Evolutionary conservation across 2,113 vertebrate species (phyloP), one percentile per base, ranked within the genome.

Genomic region (Notothenia coriiceps): DNA sequence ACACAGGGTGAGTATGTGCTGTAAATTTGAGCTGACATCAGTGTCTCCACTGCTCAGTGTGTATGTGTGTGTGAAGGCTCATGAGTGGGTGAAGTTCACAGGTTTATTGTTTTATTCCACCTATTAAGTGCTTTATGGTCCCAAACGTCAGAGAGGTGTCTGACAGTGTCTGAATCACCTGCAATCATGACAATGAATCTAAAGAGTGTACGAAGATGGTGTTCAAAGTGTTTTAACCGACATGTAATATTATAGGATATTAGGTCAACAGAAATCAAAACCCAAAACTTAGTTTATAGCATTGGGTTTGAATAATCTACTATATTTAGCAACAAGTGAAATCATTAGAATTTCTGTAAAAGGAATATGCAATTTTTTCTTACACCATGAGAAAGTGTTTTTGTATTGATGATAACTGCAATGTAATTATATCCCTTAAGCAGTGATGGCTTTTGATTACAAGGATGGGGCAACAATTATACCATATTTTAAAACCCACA

Each of bases 81-180:
- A 60, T 50, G 49, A 56, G 69, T 82, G 71, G 71, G 43, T 86
- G 33, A 81, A 86, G 71, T 79, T 82, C 44, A 79, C 29, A 50
- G 47, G 52, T 90, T 88, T 86, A 90, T 83, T 80, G 47, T 83
- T 83, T 76, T 70, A 79, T 79, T 82, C 67, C 74, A 50, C 82
- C 71, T 54, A 67, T 22, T 1, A 83, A 82, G 64, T 66, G 47
- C 40, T 89, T 91, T 91, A 89, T 87, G 86, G 51, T 74, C 70
- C 33, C 40, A 71, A 68, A 85, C 69, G 49, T 83, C 80, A 83
- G 78, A 84, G 80, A 70, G 60, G 77, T 49, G 64, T 77, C 47
- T 74, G 70, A 69, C 55, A 56, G 49, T 33, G 49, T 22, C 57
- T 84, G 86, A 86, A 78, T 87, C 72, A 86, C 51, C 70, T 74